Evolutionary conservation across 1,140 invertebrate genomes (phyloP), one percentile per base, ranked within the genome.

Genomic region (Drosophila busckii): DNA sequence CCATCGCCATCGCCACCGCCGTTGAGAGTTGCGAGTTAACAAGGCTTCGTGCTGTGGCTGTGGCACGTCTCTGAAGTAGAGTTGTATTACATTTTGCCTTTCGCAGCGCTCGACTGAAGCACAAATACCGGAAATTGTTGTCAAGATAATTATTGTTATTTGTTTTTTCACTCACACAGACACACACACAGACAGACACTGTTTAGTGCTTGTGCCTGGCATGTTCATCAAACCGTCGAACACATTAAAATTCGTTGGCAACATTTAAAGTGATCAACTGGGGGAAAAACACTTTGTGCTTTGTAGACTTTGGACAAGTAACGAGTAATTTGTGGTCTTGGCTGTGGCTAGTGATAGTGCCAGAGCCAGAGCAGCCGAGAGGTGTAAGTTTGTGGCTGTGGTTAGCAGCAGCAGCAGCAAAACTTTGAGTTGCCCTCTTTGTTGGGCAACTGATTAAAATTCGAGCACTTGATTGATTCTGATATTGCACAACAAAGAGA

Each of bases 81-180:
- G 73, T 62, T 55, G 73, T 68, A 69, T 82, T 80, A 82, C 75
- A 82, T 82, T 82, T 82, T 82, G 75, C 60, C 65, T 58, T 64
- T 76, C 49, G 66, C 70, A 83, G 62, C 70, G 80, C 82, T 85
- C 61, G 82, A 85, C 82, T 85, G 80, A 65, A 83, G 70, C 75
- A 85, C 82, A 85, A 85, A 85, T 85, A 82, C 82, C 82, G 82
- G 82, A 85, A 85, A 85, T 85, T 85, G 82, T 85, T 85, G 82
- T 85, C 82, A 85, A 85, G 82, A 85, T 85, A 85, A 85, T 85
- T 85, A 85, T 85, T 85, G 82, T 85, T 85, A 85, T 85, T 85
- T 85, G 82, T 85, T 85, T 85, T 85, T 56, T 6, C 53, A 66
- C n/a, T n/a, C n/a, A 66, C 78, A 61, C 17, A 45, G 54, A 53